Base-by-base conservation (phyloP, 2,888 invertebrate genomes). In the Megaustenia siamemsis region DNA sequence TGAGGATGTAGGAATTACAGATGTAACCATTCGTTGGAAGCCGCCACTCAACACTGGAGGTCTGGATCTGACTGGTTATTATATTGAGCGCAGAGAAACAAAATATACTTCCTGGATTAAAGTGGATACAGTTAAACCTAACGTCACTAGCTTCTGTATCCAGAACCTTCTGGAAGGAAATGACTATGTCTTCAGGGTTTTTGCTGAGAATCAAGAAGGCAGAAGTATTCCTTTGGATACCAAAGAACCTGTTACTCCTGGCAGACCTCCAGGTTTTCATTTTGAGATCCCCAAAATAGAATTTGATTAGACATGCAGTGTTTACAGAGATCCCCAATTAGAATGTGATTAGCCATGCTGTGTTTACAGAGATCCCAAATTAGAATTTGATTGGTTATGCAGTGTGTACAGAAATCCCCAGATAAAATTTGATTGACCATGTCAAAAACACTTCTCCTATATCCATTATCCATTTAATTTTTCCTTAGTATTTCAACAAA, bases 1-100 rank as follows among this genome's bases (percentile, higher is more conserved):
- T 90, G 96, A 96, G 87, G 96, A 96, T 91, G 95, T 97, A 84
- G 96, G 96, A 89, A 81, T 82, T 69, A 86, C 86, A 90, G 96
- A 96, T 0, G 96, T 97, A 15, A 96, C 96, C n/a, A 95, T 97
- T 84, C 96, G 96, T 93, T 97, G 97, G 97, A 96, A 96, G 91
- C 96, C 97, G 40, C 97, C 97, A 0, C 92, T 95, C 0, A 81
- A 80, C 87, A 96, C 96, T 90, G 97, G 97, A 86, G 97, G 97
- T 68, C 93, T 96, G 81, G 96, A 96, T 87, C 95, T 97, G 84
- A 96, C 96, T 0, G 96, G 96, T 90, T 97, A 97, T 92, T 95
- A 96, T 21, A 95, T 97, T 82, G 97, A 97, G 93, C 96, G 96
- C 92, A 96, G 96, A 90, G 97, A 97, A 68, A 90, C 90, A 28